Evolutionary conservation across 2,888 invertebrate genomes (phyloP).

Genomic region (Cephus rjabovi): DNA sequence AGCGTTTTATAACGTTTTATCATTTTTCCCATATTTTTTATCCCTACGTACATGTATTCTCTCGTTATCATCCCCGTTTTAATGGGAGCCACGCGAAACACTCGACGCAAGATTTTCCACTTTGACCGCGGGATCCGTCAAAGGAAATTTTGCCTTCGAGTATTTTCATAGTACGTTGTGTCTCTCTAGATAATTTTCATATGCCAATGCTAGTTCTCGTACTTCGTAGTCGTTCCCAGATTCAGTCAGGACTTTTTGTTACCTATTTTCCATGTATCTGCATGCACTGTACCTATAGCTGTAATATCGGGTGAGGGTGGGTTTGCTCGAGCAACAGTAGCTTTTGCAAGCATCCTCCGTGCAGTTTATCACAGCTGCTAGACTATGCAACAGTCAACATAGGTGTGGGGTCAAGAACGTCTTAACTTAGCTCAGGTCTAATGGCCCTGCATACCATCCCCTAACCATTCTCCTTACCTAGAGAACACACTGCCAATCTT

Average conservation of each 20-base stretch:
- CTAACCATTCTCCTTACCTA: neutral
- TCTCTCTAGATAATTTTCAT: neutral
- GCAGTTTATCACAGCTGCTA: conserved; percentile 4
- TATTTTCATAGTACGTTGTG: neutral
- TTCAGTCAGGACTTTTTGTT: neutral
- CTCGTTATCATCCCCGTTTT: neutral
- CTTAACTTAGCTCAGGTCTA: conserved; percentile 1
- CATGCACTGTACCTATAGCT: neutral
- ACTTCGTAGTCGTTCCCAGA: neutral
- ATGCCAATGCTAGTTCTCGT: neutral
- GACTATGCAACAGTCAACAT: conserved; percentile 6
- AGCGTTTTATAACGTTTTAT: conserved; percentile 43
- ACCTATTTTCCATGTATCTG: neutral
- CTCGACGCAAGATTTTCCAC: neutral
- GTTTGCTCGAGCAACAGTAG: neutral
- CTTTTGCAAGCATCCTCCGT: neutral
- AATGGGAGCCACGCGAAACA: neutral
- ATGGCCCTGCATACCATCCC: conserved; percentile 2
- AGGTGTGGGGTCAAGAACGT: conserved; percentile 5
- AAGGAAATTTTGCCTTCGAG: neutral
- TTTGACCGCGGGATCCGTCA: neutral
- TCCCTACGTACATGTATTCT: neutral
- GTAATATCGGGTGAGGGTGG: neutral
- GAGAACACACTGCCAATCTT: neutral
- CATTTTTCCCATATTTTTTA: neutral